Conservation (phyloP, 2,113 vertebrate genomes). For the Pituophis catenifer region DNA sequence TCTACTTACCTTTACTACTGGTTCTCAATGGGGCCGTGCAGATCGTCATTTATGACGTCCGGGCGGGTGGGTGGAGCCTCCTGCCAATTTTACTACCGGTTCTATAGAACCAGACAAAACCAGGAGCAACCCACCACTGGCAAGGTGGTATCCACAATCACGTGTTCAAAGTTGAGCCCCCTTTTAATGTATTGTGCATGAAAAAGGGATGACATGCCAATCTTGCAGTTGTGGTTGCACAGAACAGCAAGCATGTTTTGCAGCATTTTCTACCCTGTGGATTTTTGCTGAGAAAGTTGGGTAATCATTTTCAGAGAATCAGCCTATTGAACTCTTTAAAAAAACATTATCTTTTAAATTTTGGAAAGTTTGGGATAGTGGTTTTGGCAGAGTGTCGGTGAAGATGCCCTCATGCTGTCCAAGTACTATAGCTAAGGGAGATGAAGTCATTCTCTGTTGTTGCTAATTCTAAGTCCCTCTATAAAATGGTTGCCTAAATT, state of each 20-base stretch:
- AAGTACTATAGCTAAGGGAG: constrained; percentile 25
- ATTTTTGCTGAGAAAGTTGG: background rate
- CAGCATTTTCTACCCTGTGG: background rate
- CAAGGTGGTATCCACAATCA: too few species aligned
- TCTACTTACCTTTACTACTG: too few species aligned
- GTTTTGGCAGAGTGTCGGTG: background rate
- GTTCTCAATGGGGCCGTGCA: too few species aligned
- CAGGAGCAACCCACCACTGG: too few species aligned
- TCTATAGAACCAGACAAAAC: too few species aligned
- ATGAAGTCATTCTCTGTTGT: background rate
- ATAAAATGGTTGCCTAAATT: background rate
- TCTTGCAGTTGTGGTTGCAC: background rate
- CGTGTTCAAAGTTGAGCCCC: background rate
- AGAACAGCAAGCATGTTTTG: background rate
- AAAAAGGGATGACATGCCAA: background rate
- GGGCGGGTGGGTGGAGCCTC: too few species aligned
- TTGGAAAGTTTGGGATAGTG: background rate
- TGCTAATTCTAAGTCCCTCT: background rate
- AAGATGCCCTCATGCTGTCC: background rate
- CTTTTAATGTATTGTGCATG: background rate
- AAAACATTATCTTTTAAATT: background rate
- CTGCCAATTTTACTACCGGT: too few species aligned
- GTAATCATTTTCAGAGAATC: background rate
- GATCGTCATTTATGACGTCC: too few species aligned
- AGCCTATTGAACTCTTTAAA: background rate